Base-by-base conservation (phyloP, 2,113 vertebrate genomes). In the Leucopsar rothschildi region DNA sequence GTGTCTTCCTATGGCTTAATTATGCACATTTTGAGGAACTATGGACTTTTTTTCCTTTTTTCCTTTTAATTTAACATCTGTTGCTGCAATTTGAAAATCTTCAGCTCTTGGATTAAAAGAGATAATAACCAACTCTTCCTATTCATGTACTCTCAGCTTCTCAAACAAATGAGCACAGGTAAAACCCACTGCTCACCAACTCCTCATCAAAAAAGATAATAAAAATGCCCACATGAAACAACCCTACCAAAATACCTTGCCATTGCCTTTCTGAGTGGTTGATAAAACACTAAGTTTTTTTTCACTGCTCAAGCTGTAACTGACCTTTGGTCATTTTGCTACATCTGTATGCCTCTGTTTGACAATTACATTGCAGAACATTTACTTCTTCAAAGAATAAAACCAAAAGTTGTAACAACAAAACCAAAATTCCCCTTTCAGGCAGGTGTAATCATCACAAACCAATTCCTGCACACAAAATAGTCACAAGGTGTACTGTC, bases 41-140 rank as follows among this genome's bases (percentile, higher is more conserved):
- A 55, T 1, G 4, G 4, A 23, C 19, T 1, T 29, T 53, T 53
- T 72, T 23, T 1, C 4, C 4, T 29, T 53, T 72, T 25, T 2
- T 4, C 4, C 29, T 49, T 89, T 68, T 27, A 66, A n/a, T 79
- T 86, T 40, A 64, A 35, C 9, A 57, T 33, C 4, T 50, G 16
- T 59, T 64, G 9, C 10, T 91, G 57, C 33, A 79, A 82, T 56
- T 47, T 68, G 31, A 79, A 50, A 35, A 72, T 68, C 4, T 66
- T 18, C 33, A 42, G 0, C 37, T 92, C 33, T 37, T 56, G 7
- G 6, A 53, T 12, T 44, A 13, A 31, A 61, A 53, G 17, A 8
- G 15, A 53, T 33, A 65, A 28, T 47, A 92, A 72, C 5, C 6
- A 76, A 6, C 18, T 71, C 61, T 66, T 75, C 39, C 16, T 60